Base-by-base conservation (phyloP, 2,888 invertebrate genomes). In the Drosophila mayaguana region DNA sequence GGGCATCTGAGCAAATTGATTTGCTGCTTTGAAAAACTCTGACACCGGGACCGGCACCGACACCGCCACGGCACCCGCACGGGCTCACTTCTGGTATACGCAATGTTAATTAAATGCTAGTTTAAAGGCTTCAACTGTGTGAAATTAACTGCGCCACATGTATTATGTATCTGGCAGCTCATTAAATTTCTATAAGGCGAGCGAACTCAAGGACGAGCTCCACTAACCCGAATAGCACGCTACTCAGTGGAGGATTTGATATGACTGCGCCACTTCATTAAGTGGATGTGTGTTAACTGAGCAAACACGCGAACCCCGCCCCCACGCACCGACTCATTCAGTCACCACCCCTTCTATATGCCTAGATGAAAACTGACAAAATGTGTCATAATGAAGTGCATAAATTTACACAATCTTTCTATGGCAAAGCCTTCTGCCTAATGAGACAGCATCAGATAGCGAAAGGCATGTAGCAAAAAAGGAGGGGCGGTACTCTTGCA, bases 321-420 rank as follows among this genome's bases (percentile, higher is more conserved):
- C 38, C 36, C 2, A 14, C 36, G 14, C 36, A 6, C 4, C 36
- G 2, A 16, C 16, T 38, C 36, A 38, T 14, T 16, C 36, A 38
- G 16, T 38, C 22, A 50, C 43, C 55, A 28, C 42, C 34, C 22
- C 28, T 12, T 20, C 43, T 9, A 38, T 64, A 67, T 64, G 50
- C 57, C 55, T 38, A 56, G 67, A 66, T 82, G 70, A 70, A 67
- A 63, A 64, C 46, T 63, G 70, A 71, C 72, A 76, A 53, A 81
- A 83, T 86, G 86, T 83, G 86, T 78, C 83, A 75, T 88, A 86
- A 85, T 88, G 74, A 85, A 83, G 78, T 86, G 81, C 63, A 78
- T 78, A 88, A 83, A 87, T 84, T 80, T 84, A 81, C 73, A 76
- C 18, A 79, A 74, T 59, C 65, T 83, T 67, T 83, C 80, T 75